A percentile compares a stretch with the other conserved stretches of the same genome.
These are phyloP conservation scores for Astropecten irregularis DNA, from an alignment of 53 echinoderm and acorn worm species.

Conservation along the genomic window DNA sequence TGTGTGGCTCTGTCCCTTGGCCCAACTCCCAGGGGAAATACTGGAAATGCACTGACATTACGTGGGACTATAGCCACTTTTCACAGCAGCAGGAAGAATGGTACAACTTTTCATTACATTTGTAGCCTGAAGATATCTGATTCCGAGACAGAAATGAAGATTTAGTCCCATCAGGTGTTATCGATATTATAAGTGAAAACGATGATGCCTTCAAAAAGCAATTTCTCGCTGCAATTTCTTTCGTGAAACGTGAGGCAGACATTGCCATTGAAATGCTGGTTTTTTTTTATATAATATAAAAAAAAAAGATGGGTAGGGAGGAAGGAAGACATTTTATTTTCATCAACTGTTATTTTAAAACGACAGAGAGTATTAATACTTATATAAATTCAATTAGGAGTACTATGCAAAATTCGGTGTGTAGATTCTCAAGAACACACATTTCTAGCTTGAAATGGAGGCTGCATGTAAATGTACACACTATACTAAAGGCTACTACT, in stretches of 20 bases:
- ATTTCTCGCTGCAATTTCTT: background rate
- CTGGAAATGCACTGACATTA: conserved; percentile 42
- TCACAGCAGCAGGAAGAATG: conserved; percentile 20
- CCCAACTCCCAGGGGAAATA: conserved; percentile 35
- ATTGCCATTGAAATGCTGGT: background rate
- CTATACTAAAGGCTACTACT: too few relatives aligned
- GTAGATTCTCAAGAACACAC: too few relatives aligned
- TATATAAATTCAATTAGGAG: too few relatives aligned
- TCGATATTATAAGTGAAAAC: conserved; percentile 3
- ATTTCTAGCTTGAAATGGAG: too few relatives aligned
- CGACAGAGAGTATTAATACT: too few relatives aligned
- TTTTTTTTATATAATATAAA: too few relatives aligned
- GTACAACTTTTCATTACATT: conserved; percentile 61
- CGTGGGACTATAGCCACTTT: conserved; percentile 15
- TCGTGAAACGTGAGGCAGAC: too few relatives aligned
- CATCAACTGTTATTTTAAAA: too few relatives aligned
- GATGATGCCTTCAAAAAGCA: background rate
- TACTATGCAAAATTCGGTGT: too few relatives aligned
- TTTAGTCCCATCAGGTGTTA: conserved; percentile 9
- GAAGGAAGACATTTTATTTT: background rate
- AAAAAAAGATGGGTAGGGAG: background rate
- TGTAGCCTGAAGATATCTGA: conserved; percentile 3
- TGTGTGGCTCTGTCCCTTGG: conserved; percentile 14
- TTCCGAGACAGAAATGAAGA: background rate
- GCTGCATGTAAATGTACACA: too few relatives aligned